These are phyloP conservation scores for Pantherophis vulpinus DNA, from an alignment of 2,797 vertebrate genomes.

Conservation along the genomic window DNA sequence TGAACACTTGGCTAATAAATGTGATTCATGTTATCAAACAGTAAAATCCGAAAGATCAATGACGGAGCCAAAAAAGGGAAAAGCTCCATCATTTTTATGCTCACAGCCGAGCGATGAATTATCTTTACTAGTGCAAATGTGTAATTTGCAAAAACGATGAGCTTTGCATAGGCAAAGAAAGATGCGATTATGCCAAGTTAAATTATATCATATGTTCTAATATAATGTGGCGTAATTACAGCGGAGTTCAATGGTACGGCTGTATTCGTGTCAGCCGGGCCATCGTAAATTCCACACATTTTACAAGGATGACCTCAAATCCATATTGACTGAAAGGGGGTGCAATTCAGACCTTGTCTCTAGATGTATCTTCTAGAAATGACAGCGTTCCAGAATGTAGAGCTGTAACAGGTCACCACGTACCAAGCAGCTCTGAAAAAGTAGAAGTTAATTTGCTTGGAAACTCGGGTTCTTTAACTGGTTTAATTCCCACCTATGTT, in stretches of 20 bases:
- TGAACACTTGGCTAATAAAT: constrained; percentile 59
- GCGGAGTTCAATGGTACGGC: constrained; percentile 32
- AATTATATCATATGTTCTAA: constrained; percentile 51
- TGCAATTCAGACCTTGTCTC: not conserved
- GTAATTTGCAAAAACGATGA: constrained; percentile 65
- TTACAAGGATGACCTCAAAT: constrained; percentile 33
- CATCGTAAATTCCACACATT: constrained; percentile 43
- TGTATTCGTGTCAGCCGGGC: constrained; percentile 26
- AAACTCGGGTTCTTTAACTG: not conserved
- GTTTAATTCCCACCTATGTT: not conserved
- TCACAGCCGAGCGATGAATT: constrained; percentile 54
- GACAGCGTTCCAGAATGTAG: not conserved
- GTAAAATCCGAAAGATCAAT: constrained; percentile 64
- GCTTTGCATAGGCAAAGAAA: constrained; percentile 57
- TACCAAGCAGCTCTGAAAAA: not conserved
- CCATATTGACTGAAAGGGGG: constrained; percentile 23
- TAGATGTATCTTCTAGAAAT: not conserved
- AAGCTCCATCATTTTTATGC: constrained; percentile 56
- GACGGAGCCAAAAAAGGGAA: constrained; percentile 58
- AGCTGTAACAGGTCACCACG: not conserved
- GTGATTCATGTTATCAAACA: constrained; percentile 63
- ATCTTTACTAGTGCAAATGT: constrained; percentile 51
- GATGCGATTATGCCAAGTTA: constrained; percentile 39
- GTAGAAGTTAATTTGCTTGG: not conserved
- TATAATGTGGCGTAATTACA: constrained; percentile 18